phyloP scores from a whole-genome alignment of 92 coral and sea anemone genomes.

The Blastomussa wellsi region DNA sequence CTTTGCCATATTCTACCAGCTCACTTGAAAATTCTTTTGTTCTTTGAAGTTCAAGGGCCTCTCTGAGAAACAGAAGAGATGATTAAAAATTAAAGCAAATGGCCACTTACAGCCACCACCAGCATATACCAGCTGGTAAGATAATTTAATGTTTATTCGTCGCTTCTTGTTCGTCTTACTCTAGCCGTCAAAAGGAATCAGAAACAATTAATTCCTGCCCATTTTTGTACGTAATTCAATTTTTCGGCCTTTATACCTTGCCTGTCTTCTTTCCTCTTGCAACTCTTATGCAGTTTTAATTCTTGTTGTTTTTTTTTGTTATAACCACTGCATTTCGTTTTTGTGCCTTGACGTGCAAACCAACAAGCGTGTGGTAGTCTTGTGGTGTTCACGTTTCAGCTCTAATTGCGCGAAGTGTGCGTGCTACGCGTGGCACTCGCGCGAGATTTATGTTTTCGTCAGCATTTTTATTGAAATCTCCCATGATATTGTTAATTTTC shows the following conservation, averaged over 20 bases:
- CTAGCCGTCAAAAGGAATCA: neutral
- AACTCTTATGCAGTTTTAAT: neutral
- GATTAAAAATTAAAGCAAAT: neutral
- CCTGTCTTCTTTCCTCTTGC: neutral
- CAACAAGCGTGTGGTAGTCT: no score
- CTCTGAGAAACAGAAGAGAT: neutral
- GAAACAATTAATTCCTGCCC: neutral
- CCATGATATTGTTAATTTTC: neutral
- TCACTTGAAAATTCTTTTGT: constrained; percentile 10
- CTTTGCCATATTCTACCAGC: neutral
- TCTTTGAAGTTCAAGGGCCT: neutral
- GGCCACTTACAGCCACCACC: neutral
- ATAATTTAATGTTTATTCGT: neutral
- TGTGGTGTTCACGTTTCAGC: neutral
- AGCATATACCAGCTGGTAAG: neutral
- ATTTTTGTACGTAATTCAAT: neutral
- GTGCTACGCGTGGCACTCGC: neutral
- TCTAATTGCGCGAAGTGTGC: neutral
- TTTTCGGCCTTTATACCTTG: neutral
- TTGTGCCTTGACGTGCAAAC: no score
- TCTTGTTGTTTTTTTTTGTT: neutral
- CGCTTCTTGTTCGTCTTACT: neutral
- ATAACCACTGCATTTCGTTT: neutral
- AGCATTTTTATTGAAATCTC: neutral
- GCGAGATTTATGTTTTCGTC: neutral